Base-by-base conservation (phyloP, 2,797 vertebrate genomes). In the Arctocebus calabarensis region DNA sequence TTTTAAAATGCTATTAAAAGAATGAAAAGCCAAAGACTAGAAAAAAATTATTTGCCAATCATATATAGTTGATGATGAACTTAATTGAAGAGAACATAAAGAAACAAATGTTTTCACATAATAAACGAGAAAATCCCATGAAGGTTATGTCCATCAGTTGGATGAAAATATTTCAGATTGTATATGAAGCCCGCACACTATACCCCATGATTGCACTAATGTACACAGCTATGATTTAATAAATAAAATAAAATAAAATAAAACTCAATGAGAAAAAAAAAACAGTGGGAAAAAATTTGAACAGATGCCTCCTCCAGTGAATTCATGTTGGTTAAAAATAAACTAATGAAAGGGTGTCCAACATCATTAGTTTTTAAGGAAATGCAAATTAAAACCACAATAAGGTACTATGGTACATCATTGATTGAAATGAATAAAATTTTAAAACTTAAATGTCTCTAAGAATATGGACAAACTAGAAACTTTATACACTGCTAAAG, bases 21-120 rank as follows among this genome's bases (percentile, higher is more conserved):
- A 57, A 12, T 66, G 23, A 95, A 34, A 17, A 91, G 59, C 27
- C 19, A 87, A 23, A 84, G 19, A 70, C 8, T n/a, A 3, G 7
- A 22, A 37, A 88, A 88, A 61, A 62, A 90, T 88, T n/a, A 96
- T 57, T 93, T 90, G 9, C 37, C 68, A 88, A 57, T 29, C 13
- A 70, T 34, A 70, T 34, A 37, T 11, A 23, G 20, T 10, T 55
- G 19, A 87, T 62, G 29, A 94, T 48, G 43, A 22, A 48, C 7
- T 32, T 62, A n/a, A n/a, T 91, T 59, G 57, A 81, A 82, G 27
- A 48, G 57, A 34, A 73, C 2, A 32, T 79, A 87, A 75, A 78
- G 40, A 84, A 90, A 40, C 40, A 40, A 40, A 40, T 40, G 40
- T 40, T 40, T 40, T 40, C 40, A 40, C 40, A 40, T 40, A 40